A percentile compares a stretch with the other conserved stretches of the same genome.
Conservation (phyloP, 2,797 vertebrate species). For the Pampus argenteus region DNA sequence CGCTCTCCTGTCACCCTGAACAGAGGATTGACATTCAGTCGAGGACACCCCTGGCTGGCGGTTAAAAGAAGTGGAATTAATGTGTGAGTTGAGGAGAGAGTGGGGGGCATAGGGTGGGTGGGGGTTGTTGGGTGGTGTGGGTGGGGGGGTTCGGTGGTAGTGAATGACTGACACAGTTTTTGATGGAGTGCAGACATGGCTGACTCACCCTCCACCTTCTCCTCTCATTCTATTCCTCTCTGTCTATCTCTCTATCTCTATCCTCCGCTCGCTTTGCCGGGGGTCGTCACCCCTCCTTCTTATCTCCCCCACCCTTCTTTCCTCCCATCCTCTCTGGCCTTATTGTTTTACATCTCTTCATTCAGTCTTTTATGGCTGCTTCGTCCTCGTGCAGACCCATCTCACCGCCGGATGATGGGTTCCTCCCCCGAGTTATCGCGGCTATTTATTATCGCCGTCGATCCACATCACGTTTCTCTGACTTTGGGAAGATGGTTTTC, state of each 20-base stretch:
- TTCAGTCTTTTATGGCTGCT: conserved; percentile 82
- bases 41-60: conserved; percentile 80
- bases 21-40: conserved; percentile 82
- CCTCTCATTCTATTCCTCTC: conserved; percentile 48
- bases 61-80: conserved; percentile 84
- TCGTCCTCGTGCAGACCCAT: conserved; percentile 79
- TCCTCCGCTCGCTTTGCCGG: conserved; percentile 42
- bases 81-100: conserved; percentile 75
- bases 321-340: conserved; percentile 71
- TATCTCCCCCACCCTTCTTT: conserved; percentile 1
- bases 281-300: conserved; percentile 48
- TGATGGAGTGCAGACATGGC: conserved; percentile 82
- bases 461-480: conserved; percentile 79
- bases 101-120: conserved; percentile 39
- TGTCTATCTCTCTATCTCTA: conserved; percentile 53
- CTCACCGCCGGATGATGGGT: conserved; percentile 76
- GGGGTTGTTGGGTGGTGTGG: conserved; percentile 54
- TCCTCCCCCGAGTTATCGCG: conserved; percentile 79
- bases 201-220: conserved; percentile 68
- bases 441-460: conserved; percentile 79
- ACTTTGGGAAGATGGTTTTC: conserved; percentile 83
- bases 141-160: conserved; percentile 52
- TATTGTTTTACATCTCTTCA: conserved; percentile 84
- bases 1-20: conserved; percentile 78
- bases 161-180: conserved; percentile 81